Percentiles rank a stretch among this genome's conserved stretches.
phyloP scores from a whole-genome alignment of 1,140 invertebrate genomes.

The Potamilus streckersoni region DNA sequence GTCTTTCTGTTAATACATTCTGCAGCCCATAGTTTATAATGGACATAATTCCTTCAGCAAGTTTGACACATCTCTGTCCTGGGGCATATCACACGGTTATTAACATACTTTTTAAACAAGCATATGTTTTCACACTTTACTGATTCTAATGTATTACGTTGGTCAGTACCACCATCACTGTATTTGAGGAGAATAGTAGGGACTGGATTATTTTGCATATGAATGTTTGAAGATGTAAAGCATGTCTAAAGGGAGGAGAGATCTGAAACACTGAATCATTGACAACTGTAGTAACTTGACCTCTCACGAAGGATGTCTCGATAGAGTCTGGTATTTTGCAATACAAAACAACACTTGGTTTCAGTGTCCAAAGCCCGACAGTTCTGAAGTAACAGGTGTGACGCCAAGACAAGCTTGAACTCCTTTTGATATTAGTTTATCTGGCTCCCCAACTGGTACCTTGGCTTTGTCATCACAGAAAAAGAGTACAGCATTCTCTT shows the following conservation, averaged over 20 bases:
- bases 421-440: constrained; percentile 24
- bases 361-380: constrained; percentile 23
- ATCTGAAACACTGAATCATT: constrained; percentile 36
- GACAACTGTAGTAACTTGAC: constrained; percentile 15
- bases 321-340: constrained; percentile 22
- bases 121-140: constrained; percentile 19
- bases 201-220: not conserved
- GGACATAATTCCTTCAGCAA: not conserved
- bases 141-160: not conserved
- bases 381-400: constrained; percentile 2
- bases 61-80: constrained; percentile 9
- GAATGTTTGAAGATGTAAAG: not conserved
- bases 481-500: not conserved
- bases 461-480: constrained; percentile 29
- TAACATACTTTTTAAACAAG: constrained; percentile 9
- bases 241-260: constrained; percentile 4
- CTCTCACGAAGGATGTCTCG: constrained; percentile 25
- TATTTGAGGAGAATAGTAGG: constrained; percentile 9
- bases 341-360: constrained; percentile 18
- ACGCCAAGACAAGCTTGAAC: constrained; percentile 20
- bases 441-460: constrained; percentile 31
- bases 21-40: not conserved
- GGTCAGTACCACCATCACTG: constrained; percentile 22
- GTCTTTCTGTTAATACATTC: not conserved
- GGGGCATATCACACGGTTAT: not conserved